Evolutionary conservation across 2,888 invertebrate species (phyloP), one percentile per base, ranked within the genome.

Genomic region (Germaria angustata): DNA sequence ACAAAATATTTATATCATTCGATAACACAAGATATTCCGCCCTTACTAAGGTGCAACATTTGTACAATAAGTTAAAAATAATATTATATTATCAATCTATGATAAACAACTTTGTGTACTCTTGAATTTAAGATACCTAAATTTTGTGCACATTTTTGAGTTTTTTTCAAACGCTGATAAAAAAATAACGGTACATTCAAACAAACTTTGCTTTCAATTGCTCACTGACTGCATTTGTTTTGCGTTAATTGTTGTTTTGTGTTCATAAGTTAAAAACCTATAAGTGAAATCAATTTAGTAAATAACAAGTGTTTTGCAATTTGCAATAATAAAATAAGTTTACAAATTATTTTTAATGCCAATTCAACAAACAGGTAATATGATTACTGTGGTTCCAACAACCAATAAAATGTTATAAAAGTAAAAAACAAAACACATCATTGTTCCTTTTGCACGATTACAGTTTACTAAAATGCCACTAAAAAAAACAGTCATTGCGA

Each of bases 401-500:
- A n/a, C n/a, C n/a, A n/a, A n/a, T 46, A 28, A 28, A 28, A 53
- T 53, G 28, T 53, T 53, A 53, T 15, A 32, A 53, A 53, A 53
- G 22, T 53, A 53, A 53, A 53, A 53, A 53, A n/a, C n/a, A 28
- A 53, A 53, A 32, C 28, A 53, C 53, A 53, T 59, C 39, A 59
- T 59, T 59, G 20, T 39, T 59, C 22, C 39, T 59, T 59, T 59
- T 59, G 36, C 36, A 59, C 59, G 36, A 59, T 59, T 59, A 39
- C 39, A 59, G 36, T 59, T 59, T 39, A 36, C 39, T 36, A 59
- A 57, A 57, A 71, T 44, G 41, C 32, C 39, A 53, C 32, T 28
- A 68, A 49, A 49, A n/a, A 53, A 68, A 66, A 68, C 36, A 68
- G 68, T 32, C 51, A 68, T 51, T 51, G 51, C 17, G 3, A 49